A percentile compares a stretch with the other conserved stretches of the same genome.
Conservation (phyloP, 2,888 invertebrate genomes). For the Acanthoscelides obtectus region DNA sequence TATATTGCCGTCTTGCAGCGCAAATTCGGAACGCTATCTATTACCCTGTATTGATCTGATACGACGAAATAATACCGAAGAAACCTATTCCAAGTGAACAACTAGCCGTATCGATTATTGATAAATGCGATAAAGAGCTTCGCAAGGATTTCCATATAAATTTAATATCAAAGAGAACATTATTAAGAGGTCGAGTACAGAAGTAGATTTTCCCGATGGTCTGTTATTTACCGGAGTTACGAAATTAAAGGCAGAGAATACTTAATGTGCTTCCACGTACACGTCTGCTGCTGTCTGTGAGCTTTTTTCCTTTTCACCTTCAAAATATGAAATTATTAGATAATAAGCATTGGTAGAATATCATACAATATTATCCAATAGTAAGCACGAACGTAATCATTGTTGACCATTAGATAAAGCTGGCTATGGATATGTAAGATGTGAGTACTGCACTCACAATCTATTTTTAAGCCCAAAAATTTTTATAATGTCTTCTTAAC, state of each 20-base stretch:
- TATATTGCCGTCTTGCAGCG: too few species aligned
- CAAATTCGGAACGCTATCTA: not conserved
- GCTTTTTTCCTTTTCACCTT: not conserved
- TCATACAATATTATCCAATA: too few species aligned
- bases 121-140: not conserved
- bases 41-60: not conserved
- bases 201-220: not conserved
- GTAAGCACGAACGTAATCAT: too few species aligned
- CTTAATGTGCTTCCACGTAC: not conserved
- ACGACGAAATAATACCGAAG: not conserved
- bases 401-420: too few species aligned
- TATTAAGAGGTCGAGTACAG: not conserved
- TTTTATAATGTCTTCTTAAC: too few species aligned
- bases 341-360: not conserved
- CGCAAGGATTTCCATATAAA: not conserved
- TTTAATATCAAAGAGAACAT: not conserved
- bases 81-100: not conserved
- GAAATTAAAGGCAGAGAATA: not conserved
- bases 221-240: not conserved
- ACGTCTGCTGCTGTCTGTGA: not conserved
- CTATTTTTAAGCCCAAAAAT: too few species aligned
- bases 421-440: too few species aligned
- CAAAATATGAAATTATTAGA: too few species aligned
- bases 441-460: too few species aligned
- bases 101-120: not conserved